Evolutionary conservation across 2,888 invertebrate genomes (phyloP).

Genomic region (Zele albiditarsus): DNA sequence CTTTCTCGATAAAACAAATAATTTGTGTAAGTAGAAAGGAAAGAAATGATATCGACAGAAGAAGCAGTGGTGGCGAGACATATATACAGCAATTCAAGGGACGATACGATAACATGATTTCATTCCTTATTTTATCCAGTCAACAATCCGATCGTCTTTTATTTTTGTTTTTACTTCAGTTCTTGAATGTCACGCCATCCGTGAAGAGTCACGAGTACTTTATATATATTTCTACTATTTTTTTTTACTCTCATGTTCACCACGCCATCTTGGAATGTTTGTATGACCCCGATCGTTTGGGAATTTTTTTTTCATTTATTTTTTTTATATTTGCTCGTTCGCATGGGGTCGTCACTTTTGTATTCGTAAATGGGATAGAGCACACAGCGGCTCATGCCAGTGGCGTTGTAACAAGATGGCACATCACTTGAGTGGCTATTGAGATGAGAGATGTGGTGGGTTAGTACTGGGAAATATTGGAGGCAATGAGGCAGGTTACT

Average conservation of each 20-base stretch:
- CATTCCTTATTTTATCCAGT: neutral
- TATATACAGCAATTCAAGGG: neutral
- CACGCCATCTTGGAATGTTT: constrained; percentile 13
- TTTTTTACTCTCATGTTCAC: neutral
- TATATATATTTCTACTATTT: neutral
- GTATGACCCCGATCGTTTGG: constrained; percentile 15
- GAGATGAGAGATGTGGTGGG: constrained; percentile 62
- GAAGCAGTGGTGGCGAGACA: neutral
- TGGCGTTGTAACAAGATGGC: constrained; percentile 58
- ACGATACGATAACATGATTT: neutral
- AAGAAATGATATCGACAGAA: too few species aligned
- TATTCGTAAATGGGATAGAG: constrained; percentile 9
- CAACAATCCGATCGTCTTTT: constrained; percentile 21
- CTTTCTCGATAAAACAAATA: neutral
- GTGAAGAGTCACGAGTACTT: constrained; percentile 1
- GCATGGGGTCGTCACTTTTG: constrained; percentile 11
- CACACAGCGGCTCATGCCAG: constrained; percentile 28
- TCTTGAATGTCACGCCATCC: constrained; percentile 8
- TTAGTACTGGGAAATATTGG: constrained; percentile 65
- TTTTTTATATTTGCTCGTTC: neutral
- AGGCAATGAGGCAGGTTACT: constrained; percentile 72
- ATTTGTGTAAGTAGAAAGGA: neutral
- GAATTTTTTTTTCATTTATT: neutral
- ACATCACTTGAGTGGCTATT: constrained; percentile 65
- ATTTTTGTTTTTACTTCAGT: neutral